Evolutionary conservation across 2,797 vertebrate genomes (phyloP).

Genomic region (Esox masquinongy): DNA sequence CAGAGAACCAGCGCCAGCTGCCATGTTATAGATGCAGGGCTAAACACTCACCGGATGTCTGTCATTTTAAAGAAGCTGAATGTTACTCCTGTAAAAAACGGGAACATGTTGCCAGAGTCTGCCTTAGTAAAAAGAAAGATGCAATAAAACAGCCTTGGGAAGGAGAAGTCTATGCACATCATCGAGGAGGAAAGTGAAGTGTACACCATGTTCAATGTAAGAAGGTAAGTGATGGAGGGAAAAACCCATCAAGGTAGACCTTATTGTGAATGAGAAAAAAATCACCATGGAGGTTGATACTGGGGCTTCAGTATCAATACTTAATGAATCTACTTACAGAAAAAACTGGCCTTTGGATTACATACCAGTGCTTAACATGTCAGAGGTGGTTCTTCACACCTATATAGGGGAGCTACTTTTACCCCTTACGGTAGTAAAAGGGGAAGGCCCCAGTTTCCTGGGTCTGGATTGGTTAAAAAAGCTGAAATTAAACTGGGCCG

Average conservation of each 20-base stretch:
- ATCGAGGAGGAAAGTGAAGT: not conserved
- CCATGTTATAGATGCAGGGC: slow-evolving; percentile 18
- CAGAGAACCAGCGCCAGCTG: not conserved
- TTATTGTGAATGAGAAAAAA: slow-evolving; percentile 10
- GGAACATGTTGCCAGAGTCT: not conserved
- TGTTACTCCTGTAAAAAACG: slow-evolving; percentile 13
- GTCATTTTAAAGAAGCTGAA: slow-evolving; percentile 14
- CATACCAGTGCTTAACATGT: not conserved
- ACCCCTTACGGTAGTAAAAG: slow-evolving; percentile 4
- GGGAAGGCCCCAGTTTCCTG: slow-evolving; percentile 8
- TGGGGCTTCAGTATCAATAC: slow-evolving; percentile 15
- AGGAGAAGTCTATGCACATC: not conserved
- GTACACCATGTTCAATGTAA: slow-evolving; percentile 16
- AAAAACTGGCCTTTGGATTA: not conserved
- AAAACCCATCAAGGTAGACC: not conserved
- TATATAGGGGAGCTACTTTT: not conserved
- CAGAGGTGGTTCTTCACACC: not conserved
- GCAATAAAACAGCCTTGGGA: too few species aligned
- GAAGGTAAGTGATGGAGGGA: not conserved
- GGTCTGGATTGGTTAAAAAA: not conserved
- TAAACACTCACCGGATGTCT: slow-evolving; percentile 1
- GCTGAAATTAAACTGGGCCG: too few species aligned
- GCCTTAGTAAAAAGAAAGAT: not conserved
- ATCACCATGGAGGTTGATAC: slow-evolving; percentile 19
- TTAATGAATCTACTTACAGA: slow-evolving; percentile 16